Base-by-base conservation (phyloP, 2,888 invertebrate species). In the Pelosia muscerda region DNA sequence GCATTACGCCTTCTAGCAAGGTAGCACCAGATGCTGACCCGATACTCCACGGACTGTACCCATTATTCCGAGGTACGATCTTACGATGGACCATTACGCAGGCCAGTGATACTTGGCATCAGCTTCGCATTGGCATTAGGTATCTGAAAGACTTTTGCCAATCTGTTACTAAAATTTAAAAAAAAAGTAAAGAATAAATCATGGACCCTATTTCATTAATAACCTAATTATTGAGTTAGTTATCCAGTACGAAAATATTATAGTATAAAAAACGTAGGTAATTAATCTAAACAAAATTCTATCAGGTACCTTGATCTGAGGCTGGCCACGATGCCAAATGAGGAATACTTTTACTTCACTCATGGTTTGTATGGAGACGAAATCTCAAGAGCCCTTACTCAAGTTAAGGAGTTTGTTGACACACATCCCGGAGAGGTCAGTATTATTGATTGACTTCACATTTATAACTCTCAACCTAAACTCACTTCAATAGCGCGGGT, bases 51-150 rank as follows among this genome's bases (percentile, higher is more conserved):
- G 90, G 95, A 69, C 88, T 97, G 83, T 96, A 96, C 81, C 95
- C 95, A 72, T 86, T 96, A 71, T 96, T 96, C 78, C 92, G 96
- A 81, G 96, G 96, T 77, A 95, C 97, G 75, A 95, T 98, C 75
- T 95, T 96, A 83, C 96, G 97, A 68, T 98, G 98, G 98, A 97
- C 97, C 42, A 95, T 96, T 79, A 98, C 98, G 10, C 98, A 98
- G 90, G 91, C 93, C 55, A 92, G 95, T 62, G 94, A 95, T 82
- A 93, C 97, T 15, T 88, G 87, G 68, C 95, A 97, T 75, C 98
- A 98, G 92, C 95, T 98, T 26, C 94, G 95, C 65, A 92, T 96
- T 77, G 98, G 98, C 76, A 97, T 98, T 82, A 96, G 98, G 93
- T 96, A 95, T 84, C 81, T 73, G 72, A 34, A 73, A 70, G 42